A percentile compares a stretch with the other conserved stretches of the same genome.
These are phyloP conservation scores for Amphiprion ocellaris DNA, from an alignment of 2,113 vertebrate species.

Conservation along the genomic window DNA sequence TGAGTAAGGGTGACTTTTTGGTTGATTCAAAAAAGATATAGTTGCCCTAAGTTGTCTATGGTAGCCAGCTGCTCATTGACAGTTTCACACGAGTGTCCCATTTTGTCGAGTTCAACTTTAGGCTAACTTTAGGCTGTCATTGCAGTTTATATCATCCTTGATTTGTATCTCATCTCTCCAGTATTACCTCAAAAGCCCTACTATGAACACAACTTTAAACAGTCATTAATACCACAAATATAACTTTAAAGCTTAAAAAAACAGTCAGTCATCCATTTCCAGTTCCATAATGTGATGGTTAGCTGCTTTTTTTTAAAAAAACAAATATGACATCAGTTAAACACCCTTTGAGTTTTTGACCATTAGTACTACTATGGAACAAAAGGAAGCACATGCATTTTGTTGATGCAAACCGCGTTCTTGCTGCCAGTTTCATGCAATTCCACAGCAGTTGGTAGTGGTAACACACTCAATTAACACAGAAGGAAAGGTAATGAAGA, in stretches of 20 bases:
- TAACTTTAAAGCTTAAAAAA: neutral
- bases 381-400: neutral
- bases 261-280: neutral
- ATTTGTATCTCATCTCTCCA: neutral
- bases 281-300: neutral
- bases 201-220: neutral
- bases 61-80: neutral
- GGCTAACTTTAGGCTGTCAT: neutral
- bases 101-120: constrained; percentile 5
- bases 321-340: neutral
- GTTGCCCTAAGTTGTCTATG: neutral
- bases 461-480: neutral
- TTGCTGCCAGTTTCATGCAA: neutral
- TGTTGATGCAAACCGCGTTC: neutral
- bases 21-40: neutral
- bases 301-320: neutral
- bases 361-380: neutral
- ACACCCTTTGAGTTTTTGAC: neutral
- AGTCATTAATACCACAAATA: neutral
- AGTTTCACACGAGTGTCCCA: neutral
- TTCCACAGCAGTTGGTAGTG: neutral
- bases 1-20: neutral
- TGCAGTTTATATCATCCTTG: constrained; percentile 15
- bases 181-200: neutral
- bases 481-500: too few species aligned